These are phyloP conservation scores for Betta splendens DNA, from an alignment of 2,797 vertebrate genomes.

Conservation along the genomic window DNA sequence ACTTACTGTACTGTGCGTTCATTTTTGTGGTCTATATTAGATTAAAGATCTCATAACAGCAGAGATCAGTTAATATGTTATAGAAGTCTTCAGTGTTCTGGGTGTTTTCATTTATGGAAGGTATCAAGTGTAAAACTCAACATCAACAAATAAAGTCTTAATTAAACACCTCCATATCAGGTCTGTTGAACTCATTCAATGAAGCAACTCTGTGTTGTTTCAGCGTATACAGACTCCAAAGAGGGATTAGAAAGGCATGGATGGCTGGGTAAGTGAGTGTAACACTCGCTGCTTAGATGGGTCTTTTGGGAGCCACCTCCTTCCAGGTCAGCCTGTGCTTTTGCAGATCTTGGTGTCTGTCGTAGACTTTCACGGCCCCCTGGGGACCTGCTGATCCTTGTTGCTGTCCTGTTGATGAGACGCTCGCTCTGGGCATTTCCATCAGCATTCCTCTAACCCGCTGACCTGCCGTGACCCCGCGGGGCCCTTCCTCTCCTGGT, in stretches of 20 bases:
- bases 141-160: conserved; percentile 55
- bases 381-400: conserved; percentile 30
- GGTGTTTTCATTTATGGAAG: conserved; percentile 32
- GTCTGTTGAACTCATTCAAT: background rate
- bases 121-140: conserved; percentile 20
- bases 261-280: background rate
- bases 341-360: conserved; percentile 7
- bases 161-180: conserved; percentile 38
- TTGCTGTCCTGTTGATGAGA: conserved; percentile 26
- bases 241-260: background rate
- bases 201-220: too few species aligned
- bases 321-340: background rate
- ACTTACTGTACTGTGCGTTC: conserved; percentile 47
- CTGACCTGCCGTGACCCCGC: conserved; percentile 55
- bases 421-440: conserved; percentile 53
- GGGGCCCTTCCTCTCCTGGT: conserved; percentile 37
- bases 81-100: conserved; percentile 43
- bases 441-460: conserved; percentile 60
- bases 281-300: too few species aligned
- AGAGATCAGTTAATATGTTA: conserved; percentile 4
- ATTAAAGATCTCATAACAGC: conserved; percentile 50
- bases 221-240: too few species aligned
- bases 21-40: conserved; percentile 60
- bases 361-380: conserved; percentile 39
- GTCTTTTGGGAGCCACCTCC: background rate